These are phyloP conservation scores for Dermolepida albohirtum DNA, from an alignment of 2,888 invertebrate genomes.

Conservation along the genomic window DNA sequence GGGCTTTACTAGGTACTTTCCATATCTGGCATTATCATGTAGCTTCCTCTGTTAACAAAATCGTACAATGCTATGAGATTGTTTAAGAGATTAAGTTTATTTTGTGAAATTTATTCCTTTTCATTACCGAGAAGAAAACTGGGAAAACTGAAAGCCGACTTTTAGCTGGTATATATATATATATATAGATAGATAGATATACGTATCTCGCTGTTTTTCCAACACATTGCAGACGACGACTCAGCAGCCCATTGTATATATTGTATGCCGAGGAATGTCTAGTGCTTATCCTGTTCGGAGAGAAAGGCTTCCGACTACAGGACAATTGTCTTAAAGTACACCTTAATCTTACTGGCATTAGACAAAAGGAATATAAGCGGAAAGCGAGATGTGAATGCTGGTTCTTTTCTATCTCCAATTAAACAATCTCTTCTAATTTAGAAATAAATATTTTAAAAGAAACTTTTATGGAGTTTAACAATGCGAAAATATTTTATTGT, in stretches of 20 bases:
- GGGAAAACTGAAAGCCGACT: constrained; percentile 6
- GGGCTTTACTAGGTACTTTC: too few relatives aligned
- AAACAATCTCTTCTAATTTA: constrained; percentile 9
- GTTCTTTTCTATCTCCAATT: constrained; percentile 8
- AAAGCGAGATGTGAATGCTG: constrained; percentile 1
- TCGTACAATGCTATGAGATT: constrained; percentile 12
- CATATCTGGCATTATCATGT: too few relatives aligned
- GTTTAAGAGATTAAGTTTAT: constrained; percentile 31
- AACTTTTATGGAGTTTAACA: too few relatives aligned
- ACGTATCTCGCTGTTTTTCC: constrained; percentile 16
- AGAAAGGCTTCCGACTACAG: constrained; percentile 15
- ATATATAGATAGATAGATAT: background rate
- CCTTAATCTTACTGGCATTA: constrained; percentile 27
- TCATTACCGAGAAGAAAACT: constrained; percentile 23
- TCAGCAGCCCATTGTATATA: constrained; percentile 2
- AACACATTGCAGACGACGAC: background rate
- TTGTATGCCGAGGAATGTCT: constrained; percentile 22
- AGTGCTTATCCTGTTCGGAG: constrained; percentile 10
- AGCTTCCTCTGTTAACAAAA: background rate
- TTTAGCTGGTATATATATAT: background rate
- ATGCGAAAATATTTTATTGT: too few relatives aligned
- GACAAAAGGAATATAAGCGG: background rate
- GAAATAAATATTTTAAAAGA: background rate
- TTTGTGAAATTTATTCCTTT: constrained; percentile 29
- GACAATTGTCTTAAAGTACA: constrained; percentile 33